These are phyloP conservation scores for Tholera decimalis DNA, from an alignment of 2,888 invertebrate species.

Conservation along the genomic window DNA sequence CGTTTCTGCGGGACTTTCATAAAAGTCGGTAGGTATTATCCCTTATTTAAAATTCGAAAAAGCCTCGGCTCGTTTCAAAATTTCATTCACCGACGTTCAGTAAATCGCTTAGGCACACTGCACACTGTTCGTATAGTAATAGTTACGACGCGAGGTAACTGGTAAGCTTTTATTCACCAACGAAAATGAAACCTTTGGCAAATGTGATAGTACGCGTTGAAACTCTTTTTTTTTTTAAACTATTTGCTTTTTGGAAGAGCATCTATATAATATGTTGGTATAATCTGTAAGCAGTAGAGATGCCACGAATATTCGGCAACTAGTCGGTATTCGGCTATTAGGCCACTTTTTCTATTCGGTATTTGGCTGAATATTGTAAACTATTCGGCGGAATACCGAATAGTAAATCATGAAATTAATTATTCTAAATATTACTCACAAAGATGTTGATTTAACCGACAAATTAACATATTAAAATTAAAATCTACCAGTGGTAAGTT, in stretches of 20 bases:
- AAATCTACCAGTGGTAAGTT: too few relatives aligned
- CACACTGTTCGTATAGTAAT: slow-evolving; percentile 25
- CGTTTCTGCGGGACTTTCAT: slow-evolving; percentile 49
- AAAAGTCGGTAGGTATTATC: slow-evolving; percentile 49
- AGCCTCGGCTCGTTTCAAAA: slow-evolving; percentile 33
- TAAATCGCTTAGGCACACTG: slow-evolving; percentile 34
- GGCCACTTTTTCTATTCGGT: too few relatives aligned
- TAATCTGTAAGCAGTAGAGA: slow-evolving; percentile 17
- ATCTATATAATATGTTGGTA: too few relatives aligned
- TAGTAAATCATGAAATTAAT: too few relatives aligned
- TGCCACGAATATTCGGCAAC: too few relatives aligned
- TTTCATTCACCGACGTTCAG: slow-evolving; percentile 39
- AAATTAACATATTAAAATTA: too few relatives aligned
- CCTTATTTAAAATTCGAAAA: slow-evolving; percentile 49
- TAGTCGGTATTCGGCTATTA: too few relatives aligned
- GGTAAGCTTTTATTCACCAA: slow-evolving; percentile 31
- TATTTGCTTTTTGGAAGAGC: slow-evolving; percentile 11
- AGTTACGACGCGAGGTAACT: slow-evolving; percentile 13
- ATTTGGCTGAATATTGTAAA: too few relatives aligned
- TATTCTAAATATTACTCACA: too few relatives aligned
- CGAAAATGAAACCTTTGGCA: slow-evolving; percentile 18
- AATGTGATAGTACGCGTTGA: neutral
- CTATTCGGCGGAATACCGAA: too few relatives aligned
- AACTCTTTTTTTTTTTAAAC: slow-evolving; percentile 16
- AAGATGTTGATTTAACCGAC: too few relatives aligned